Percentiles rank a stretch among this genome's conserved stretches.
Evolutionary conservation across 2,888 invertebrate species (phyloP).

Genomic region (Lysandra coridon): DNA sequence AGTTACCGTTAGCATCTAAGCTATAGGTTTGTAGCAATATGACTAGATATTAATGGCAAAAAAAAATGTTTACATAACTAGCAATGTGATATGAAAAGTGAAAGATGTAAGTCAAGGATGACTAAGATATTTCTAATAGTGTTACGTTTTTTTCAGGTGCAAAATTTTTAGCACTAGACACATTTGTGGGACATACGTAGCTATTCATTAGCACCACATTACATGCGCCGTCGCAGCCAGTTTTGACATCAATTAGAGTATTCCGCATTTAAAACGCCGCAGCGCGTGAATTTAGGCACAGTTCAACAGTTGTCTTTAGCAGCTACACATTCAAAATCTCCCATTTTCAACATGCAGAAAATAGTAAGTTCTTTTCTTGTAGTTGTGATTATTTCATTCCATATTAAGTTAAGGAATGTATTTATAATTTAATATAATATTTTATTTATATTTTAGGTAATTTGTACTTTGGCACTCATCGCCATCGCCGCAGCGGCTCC

Average conservation of each 20-base stretch:
- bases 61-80: not conserved
- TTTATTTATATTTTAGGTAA: slow-evolving; percentile 46
- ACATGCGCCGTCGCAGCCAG: slow-evolving; percentile 50
- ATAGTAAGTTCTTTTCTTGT: slow-evolving; percentile 52
- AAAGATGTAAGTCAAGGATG: slow-evolving; percentile 44
- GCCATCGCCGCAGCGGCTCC: slow-evolving; percentile 58
- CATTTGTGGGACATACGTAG: slow-evolving; percentile 53
- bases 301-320: slow-evolving; percentile 50
- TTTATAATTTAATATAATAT: not conserved
- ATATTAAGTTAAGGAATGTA: not conserved
- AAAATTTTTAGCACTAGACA: slow-evolving; percentile 48
- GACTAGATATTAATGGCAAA: not conserved
- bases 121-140: slow-evolving; percentile 38
- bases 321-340: slow-evolving; percentile 43
- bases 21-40: not conserved
- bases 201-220: slow-evolving; percentile 68
- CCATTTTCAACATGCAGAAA: slow-evolving; percentile 58
- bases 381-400: too few species aligned
- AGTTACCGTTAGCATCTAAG: not conserved
- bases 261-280: slow-evolving; percentile 56
- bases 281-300: slow-evolving; percentile 48
- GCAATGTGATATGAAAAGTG: slow-evolving; percentile 46
- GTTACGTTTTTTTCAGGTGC: slow-evolving; percentile 33
- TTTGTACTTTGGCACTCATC: slow-evolving; percentile 56
- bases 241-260: slow-evolving; percentile 62